phyloP scores from a whole-genome alignment of 2,797 vertebrate genomes.

The Bradypodion ventrale region DNA sequence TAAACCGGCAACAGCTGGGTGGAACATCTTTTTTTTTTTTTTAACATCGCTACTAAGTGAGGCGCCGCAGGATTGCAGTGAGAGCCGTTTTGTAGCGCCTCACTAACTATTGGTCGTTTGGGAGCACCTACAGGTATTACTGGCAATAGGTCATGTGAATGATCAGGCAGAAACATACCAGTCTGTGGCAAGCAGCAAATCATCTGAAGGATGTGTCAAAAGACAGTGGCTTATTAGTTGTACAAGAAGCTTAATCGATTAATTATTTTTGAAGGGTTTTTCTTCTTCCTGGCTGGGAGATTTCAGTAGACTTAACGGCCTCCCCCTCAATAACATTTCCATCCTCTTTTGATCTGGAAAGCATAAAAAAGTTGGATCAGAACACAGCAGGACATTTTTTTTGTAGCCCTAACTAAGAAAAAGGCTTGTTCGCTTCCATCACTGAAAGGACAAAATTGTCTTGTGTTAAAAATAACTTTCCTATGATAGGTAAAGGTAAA shows the following conservation, averaged over 20 bases:
- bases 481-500: too few relatives aligned
- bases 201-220: background rate
- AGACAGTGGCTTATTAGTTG: background rate
- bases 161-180: background rate
- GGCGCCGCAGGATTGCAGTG: background rate
- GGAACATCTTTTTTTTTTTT: background rate
- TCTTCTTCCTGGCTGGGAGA: background rate
- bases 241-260: background rate
- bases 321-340: too few relatives aligned
- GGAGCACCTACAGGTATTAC: background rate
- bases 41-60: background rate
- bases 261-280: background rate
- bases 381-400: background rate
- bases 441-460: background rate
- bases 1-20: conserved; percentile 17
- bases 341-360: background rate
- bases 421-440: background rate
- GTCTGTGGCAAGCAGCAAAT: background rate
- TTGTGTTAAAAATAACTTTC: background rate
- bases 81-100: conserved; percentile 16
- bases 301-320: background rate
- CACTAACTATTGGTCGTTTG: background rate
- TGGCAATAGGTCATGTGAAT: background rate
- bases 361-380: background rate
- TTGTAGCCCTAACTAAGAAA: too few relatives aligned